Evolutionary conservation across 2,113 vertebrate genomes (phyloP).

Genomic region (Bombycilla garrulus): DNA sequence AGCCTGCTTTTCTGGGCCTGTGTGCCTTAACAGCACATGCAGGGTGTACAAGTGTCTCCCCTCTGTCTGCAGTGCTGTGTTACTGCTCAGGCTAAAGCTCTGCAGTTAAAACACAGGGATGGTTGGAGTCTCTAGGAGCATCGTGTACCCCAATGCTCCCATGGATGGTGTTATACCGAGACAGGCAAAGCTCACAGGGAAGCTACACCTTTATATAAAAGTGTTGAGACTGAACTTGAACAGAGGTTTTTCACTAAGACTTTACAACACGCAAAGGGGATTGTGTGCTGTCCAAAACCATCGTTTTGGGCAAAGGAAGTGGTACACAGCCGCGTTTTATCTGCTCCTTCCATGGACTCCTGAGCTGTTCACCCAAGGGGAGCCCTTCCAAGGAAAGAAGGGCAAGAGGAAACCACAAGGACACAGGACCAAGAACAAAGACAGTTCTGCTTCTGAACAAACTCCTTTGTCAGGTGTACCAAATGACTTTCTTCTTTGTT

Average conservation of each 20-base stretch:
- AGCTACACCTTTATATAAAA: neutral
- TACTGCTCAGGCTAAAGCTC: neutral
- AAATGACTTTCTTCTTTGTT: neutral
- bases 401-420: neutral
- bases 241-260: neutral
- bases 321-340: neutral
- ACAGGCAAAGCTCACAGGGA: neutral
- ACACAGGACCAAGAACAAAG: neutral
- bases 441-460: neutral
- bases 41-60: neutral
- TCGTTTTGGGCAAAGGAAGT: neutral
- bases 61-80: neutral
- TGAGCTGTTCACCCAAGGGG: neutral
- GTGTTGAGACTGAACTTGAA: neutral
- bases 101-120: neutral
- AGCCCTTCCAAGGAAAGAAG: neutral
- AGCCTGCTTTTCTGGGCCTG: neutral
- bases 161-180: neutral
- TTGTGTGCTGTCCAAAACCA: neutral
- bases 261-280: neutral
- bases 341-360: neutral
- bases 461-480: neutral
- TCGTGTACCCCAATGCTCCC: neutral
- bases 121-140: neutral
- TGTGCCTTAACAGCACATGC: neutral